Percentiles rank a stretch among this genome's conserved stretches.
These are phyloP conservation scores for Botrylloides violaceus DNA, from an alignment of 23 tunicate species.

Conservation along the genomic window DNA sequence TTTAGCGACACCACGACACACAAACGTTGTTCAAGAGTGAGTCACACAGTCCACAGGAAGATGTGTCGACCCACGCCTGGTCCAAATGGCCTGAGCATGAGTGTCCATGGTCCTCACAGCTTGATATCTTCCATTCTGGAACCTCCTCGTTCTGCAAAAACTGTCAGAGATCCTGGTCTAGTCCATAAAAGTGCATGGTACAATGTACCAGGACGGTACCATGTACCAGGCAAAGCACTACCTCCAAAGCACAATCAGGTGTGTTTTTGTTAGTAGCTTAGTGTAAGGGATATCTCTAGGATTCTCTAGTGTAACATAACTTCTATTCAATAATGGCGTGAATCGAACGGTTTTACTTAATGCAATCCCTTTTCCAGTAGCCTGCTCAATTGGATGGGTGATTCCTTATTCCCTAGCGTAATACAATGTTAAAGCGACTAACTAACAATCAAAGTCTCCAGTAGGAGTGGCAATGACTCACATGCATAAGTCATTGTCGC, in stretches of 20 bases:
- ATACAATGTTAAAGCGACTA: too few species aligned
- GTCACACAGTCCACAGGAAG: conserved; percentile 7
- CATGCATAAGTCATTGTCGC: too few species aligned
- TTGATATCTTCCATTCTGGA: conserved; percentile 23
- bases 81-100: conserved; percentile 24
- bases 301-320: too few species aligned
- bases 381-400: too few species aligned
- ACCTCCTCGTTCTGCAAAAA: conserved; percentile 19
- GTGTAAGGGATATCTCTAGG: too few species aligned
- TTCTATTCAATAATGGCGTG: too few species aligned
- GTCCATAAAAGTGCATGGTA: conserved; percentile 70
- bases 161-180: conserved; percentile 18
- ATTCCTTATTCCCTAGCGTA: too few species aligned
- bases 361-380: too few species aligned
- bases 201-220: conserved; percentile 78
- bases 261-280: too few species aligned
- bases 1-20: not conserved
- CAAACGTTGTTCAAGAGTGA: not conserved
- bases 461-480: too few species aligned
- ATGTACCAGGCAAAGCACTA: conserved; percentile 40
- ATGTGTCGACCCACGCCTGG: conserved; percentile 30
- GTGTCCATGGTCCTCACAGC: conserved; percentile 69
- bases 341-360: too few species aligned
- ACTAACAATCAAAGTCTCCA: too few species aligned
- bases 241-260: conserved; percentile 78